Base-by-base conservation (phyloP, 2,113 vertebrate species). In the Spermophilus dauricus region DNA sequence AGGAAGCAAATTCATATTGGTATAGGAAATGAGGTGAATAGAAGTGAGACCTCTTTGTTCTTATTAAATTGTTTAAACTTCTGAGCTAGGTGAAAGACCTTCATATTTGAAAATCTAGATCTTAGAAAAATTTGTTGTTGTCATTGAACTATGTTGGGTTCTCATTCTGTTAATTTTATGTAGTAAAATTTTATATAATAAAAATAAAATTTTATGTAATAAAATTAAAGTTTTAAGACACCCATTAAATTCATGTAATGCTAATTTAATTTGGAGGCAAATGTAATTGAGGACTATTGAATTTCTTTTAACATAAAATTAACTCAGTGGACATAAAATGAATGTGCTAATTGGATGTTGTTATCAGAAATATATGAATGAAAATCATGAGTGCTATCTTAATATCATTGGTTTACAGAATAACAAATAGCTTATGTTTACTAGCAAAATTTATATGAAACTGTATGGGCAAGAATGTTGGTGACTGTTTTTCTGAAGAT, bases 221-320 rank as follows among this genome's bases (percentile, higher is more conserved):
- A 56, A 56, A 56, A 20, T 56, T 56, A 89, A 69, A 61, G 32
- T 83, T 72, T 93, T 98, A 95, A 97, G 96, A 81, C 37, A 95
- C 61, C 69, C 86, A 93, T 97, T 98, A 91, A 56, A 95, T 98
- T 98, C 45, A 72, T 97, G 80, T 89, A 94, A 91, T 96, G 86
- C 24, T 98, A 97, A 98, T 97, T 98, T 98, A 98, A 98, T 96
- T 98, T 97, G 87, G 88, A 95, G 24, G 77, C 80, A 94, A 91
- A 58, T 83, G 24, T 96, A 93, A 90, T 94, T 92, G 89, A 98
- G 5, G 45, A 84, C 63, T 96, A 97, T 51, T 1, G 5, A 45
- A 96, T 96, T 98, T 98, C 92, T 96, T 96, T 94, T 98, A 96
- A 91, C 45, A 85, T 94, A 97, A 98, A 98, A 97, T 98, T 94